These are phyloP conservation scores for Scelioninae gen. 1 DNA, from an alignment of 2,888 invertebrate genomes.

Conservation along the genomic window DNA sequence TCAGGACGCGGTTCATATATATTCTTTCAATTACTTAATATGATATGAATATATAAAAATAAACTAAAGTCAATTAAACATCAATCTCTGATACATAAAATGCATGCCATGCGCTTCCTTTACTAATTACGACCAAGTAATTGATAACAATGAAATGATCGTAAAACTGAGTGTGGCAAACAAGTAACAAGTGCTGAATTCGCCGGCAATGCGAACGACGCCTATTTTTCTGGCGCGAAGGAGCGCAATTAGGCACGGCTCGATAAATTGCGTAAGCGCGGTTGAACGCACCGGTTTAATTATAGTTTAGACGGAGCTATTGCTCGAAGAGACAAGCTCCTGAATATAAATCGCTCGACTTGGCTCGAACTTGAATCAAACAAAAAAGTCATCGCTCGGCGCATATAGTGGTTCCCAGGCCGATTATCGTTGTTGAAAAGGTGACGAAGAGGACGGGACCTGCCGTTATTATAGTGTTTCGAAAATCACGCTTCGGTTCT, in stretches of 20 bases:
- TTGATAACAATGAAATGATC: constrained; percentile 62
- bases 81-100: constrained; percentile 24
- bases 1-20: not conserved
- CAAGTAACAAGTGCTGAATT: constrained; percentile 69
- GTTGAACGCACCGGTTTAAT: constrained; percentile 73
- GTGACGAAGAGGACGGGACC: constrained; percentile 52
- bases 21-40: constrained; percentile 41
- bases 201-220: constrained; percentile 70
- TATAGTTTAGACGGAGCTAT: constrained; percentile 71
- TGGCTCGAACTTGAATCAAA: constrained; percentile 63
- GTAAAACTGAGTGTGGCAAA: constrained; percentile 57
- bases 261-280: constrained; percentile 72
- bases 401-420: constrained; percentile 59
- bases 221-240: constrained; percentile 70
- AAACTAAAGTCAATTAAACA: constrained; percentile 40
- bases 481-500: constrained; percentile 42
- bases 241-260: constrained; percentile 72
- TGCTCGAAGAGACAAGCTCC: constrained; percentile 66
- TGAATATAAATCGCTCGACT: constrained; percentile 64
- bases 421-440: constrained; percentile 33
- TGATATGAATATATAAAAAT: constrained; percentile 20
- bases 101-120: constrained; percentile 22
- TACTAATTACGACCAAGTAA: constrained; percentile 49
- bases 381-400: constrained; percentile 61
- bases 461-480: constrained; percentile 45